Evolutionary conservation across 1,140 invertebrate species (phyloP).

Genomic region (Antheraea pernyi): DNA sequence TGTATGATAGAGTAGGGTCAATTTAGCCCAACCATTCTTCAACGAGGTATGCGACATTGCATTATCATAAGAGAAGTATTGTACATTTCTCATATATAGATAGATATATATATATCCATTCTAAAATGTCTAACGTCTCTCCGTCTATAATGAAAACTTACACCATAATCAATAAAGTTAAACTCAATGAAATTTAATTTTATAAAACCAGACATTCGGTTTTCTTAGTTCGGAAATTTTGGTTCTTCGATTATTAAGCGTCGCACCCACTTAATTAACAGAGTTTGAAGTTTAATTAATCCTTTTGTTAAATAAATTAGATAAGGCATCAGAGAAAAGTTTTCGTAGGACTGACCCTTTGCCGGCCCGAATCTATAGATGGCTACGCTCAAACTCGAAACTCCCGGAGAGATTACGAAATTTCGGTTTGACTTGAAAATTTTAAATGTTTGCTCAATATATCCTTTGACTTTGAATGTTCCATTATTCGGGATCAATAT

Average conservation of each 20-base stretch:
- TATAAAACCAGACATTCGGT: constrained; percentile 15
- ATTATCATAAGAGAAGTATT: too few species aligned
- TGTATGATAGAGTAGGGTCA: too few species aligned
- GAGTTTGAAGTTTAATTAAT: constrained; percentile 52
- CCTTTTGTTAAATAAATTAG: constrained; percentile 50
- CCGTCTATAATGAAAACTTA: neutral
- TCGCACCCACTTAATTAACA: constrained; percentile 36
- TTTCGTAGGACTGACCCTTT: constrained; percentile 38
- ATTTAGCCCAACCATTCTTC: too few species aligned
- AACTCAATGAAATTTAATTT: constrained; percentile 15
- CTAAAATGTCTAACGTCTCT: too few species aligned
- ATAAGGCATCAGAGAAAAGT: constrained; percentile 47
- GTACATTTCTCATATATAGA: too few species aligned
- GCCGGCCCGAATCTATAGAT: constrained; percentile 22
- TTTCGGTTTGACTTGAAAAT: constrained; percentile 24
- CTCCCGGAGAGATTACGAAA: constrained; percentile 31
- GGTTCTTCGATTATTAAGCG: constrained; percentile 28
- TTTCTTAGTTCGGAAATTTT: constrained; percentile 17
- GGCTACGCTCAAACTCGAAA: constrained; percentile 22
- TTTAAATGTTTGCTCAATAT: constrained; percentile 20
- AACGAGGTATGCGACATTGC: too few species aligned
- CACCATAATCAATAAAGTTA: constrained; percentile 4
- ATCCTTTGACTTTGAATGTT: neutral
- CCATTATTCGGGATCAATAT: neutral
- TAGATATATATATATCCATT: too few species aligned